These are phyloP conservation scores for Blomia tropicalis DNA, from an alignment of 2,888 invertebrate genomes.

Conservation along the genomic window DNA sequence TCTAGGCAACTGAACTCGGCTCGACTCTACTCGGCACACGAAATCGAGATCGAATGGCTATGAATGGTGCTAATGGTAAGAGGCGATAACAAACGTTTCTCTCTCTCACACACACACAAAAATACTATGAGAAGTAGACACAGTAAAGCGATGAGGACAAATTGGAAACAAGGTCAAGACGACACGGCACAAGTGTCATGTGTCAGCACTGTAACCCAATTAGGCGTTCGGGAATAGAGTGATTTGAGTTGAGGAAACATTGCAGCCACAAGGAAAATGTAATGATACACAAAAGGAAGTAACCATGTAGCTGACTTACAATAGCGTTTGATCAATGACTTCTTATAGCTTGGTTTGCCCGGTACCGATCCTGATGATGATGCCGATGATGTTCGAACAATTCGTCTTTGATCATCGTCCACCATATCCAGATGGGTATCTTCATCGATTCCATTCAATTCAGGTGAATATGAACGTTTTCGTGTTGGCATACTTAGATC, in stretches of 20 bases:
- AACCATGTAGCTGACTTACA: conserved; percentile 75
- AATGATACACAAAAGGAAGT: neutral
- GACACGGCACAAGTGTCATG: conserved; percentile 1
- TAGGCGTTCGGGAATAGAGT: no score
- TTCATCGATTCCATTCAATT: neutral
- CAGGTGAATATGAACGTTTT: conserved; percentile 14
- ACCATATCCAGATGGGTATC: neutral
- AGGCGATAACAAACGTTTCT: neutral
- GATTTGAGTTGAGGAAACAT: no score
- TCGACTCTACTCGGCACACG: neutral
- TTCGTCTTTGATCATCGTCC: neutral
- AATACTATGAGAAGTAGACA: neutral
- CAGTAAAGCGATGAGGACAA: neutral
- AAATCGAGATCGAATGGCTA: conserved; percentile 10
- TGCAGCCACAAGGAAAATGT: neutral
- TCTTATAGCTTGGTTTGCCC: conserved; percentile 45
- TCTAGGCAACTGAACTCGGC: conserved; percentile 5
- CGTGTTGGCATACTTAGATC: conserved; percentile 8
- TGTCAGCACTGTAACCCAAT: no score
- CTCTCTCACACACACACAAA: neutral
- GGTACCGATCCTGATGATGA: conserved; percentile 4
- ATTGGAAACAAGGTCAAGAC: conserved; percentile 7
- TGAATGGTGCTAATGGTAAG: neutral
- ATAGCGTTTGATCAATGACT: conserved; percentile 79
- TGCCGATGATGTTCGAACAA: neutral